These are phyloP conservation scores for Mythimna albipuncta DNA, from an alignment of 2,888 invertebrate genomes.

Conservation along the genomic window DNA sequence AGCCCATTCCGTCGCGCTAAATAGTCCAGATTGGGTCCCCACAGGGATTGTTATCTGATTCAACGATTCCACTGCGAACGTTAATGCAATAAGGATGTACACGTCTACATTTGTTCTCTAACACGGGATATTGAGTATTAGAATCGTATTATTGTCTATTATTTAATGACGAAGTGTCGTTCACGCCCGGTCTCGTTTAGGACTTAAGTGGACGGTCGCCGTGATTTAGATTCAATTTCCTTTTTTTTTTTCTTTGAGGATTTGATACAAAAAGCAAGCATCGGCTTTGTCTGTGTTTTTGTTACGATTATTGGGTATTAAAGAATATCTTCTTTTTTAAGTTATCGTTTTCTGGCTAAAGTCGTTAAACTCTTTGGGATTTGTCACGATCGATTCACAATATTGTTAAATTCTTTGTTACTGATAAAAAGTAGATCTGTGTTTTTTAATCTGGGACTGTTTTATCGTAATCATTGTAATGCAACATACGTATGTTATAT, in stretches of 20 bases:
- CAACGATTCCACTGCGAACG: constrained; percentile 78
- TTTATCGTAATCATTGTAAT: neutral
- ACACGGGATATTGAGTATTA: constrained; percentile 81
- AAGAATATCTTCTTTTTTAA: constrained; percentile 10
- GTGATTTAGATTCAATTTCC: constrained; percentile 63
- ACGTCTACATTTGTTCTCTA: constrained; percentile 75
- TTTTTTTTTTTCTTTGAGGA: constrained; percentile 37
- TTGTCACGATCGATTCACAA: neutral
- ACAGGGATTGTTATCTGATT: constrained; percentile 87
- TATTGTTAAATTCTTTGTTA: constrained; percentile 6
- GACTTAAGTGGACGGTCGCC: constrained; percentile 58
- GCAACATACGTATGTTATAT: neutral
- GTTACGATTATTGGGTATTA: constrained; percentile 3
- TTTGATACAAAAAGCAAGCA: constrained; percentile 15
- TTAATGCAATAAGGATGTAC: constrained; percentile 88
- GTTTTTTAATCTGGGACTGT: neutral
- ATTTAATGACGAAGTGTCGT: constrained; percentile 66
- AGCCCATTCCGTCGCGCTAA: constrained; percentile 88
- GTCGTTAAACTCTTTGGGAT: neutral
- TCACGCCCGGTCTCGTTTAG: constrained; percentile 60
- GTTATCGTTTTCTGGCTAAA: constrained; percentile 2
- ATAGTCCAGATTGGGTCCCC: constrained; percentile 84
- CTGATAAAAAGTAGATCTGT: neutral
- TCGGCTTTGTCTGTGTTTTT: constrained; percentile 7
- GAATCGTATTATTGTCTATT: constrained; percentile 68